Base-by-base conservation (phyloP, 2,113 vertebrate species). In the Rana temporaria region DNA sequence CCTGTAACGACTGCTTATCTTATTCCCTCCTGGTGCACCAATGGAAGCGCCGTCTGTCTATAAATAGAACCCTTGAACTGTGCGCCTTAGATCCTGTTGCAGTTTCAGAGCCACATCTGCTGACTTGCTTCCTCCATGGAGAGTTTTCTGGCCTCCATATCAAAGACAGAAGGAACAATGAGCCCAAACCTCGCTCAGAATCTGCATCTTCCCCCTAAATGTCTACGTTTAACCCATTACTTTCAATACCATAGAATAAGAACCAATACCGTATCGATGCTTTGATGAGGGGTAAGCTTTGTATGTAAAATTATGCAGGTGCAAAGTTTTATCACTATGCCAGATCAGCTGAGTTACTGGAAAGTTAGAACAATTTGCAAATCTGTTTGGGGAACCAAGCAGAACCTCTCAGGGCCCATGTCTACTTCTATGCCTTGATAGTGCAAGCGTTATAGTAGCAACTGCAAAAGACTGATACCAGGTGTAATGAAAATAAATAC, bases 131-230 rank as follows among this genome's bases (percentile, higher is more conserved):
- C 94, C 94, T 94, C 92, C 93, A 92, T 92, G 91, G 91, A 92
- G 93, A 92, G 93, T 93, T 94, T 95, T 94, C 94, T 95, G 92
- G 92, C 91, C 91, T 89, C 91, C 89, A 90, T 94, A 95, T 94
- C 94, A 95, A 95, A 95, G 94, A 89, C 82, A 75, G 81, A 84
- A 90, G 90, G 91, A 93, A 95, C 94, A 94, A 94, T 94, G 42
- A 66, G 93, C 88, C 90, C 24, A 38, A 76, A 74, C 38, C 30
- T 32, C 60, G n/a, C 68, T 56, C 9, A n/a, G 48, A 82, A 82
- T 68, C 63, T 59, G 64, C 64, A 76, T 72, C 72, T 82, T 82
- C 72, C 72, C 60, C 59, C 19, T 5, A 38, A 38, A 38, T 7
- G 19, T 6, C 17, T n/a, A 59, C 2, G 3, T 6, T 59, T 68